These are phyloP conservation scores for Tenthredo amoena DNA, from an alignment of 2,888 invertebrate genomes.

Conservation along the genomic window DNA sequence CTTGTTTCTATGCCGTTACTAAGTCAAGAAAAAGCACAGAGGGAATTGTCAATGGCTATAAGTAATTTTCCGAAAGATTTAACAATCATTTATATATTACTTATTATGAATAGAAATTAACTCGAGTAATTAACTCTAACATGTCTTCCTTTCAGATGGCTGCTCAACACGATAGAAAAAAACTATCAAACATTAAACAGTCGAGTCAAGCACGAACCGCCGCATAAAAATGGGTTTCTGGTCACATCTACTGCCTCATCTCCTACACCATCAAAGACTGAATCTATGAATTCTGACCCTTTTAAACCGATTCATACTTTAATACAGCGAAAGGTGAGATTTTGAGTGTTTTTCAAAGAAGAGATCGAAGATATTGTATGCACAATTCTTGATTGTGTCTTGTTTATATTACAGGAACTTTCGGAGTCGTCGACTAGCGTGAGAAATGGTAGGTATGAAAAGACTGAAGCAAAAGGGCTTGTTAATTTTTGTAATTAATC, in stretches of 20 bases:
- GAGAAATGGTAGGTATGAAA: conserved; percentile 61
- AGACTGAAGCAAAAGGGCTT: neutral
- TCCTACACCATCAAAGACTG: conserved; percentile 64
- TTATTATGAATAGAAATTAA: neutral
- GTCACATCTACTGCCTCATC: conserved; percentile 60
- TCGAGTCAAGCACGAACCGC: conserved; percentile 68
- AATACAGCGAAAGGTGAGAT: conserved; percentile 60
- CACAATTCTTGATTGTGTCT: conserved; percentile 33
- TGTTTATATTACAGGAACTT: conserved; percentile 56
- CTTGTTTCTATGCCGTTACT: conserved; percentile 66
- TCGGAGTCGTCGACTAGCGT: conserved; percentile 53
- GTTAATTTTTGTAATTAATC: neutral
- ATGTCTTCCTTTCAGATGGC: conserved; percentile 67
- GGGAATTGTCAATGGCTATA: conserved; percentile 73
- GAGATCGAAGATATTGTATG: conserved; percentile 18
- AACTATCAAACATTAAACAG: conserved; percentile 69
- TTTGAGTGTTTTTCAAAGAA: conserved; percentile 6
- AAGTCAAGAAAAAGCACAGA: conserved; percentile 63
- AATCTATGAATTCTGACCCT: conserved; percentile 70
- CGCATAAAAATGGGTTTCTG: conserved; percentile 54
- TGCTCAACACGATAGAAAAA: conserved; percentile 70
- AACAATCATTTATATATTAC: neutral
- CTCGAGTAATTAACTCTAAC: neutral
- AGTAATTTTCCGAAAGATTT: conserved; percentile 62
- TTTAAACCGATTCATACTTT: conserved; percentile 70